Evolutionary conservation across 2,888 invertebrate genomes (phyloP), one percentile per base, ranked within the genome.

Genomic region (Cabera pusaria): DNA sequence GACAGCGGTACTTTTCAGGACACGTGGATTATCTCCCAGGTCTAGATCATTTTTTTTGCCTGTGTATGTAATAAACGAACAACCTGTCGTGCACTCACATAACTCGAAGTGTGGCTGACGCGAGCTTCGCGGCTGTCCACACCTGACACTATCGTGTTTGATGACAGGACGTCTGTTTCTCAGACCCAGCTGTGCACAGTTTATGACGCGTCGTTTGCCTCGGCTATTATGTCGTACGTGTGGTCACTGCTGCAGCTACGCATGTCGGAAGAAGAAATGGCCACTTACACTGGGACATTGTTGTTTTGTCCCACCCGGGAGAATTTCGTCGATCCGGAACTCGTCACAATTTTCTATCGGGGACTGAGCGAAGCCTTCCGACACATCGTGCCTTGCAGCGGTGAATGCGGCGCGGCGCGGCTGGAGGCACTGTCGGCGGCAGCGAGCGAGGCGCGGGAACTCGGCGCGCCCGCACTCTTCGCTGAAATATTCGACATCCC

Each of bases 401-500:
- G 50, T 31, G n/a, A 52, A 12, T 54, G 72, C 44, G 51, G 46
- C 44, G 55, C 46, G 1, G 72, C 40, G 14, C 83, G 85, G 6
- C 58, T 74, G 25, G 66, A 72, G 7, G 62, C 69, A 1, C 64
- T 87, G 33, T 57, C 62, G 5, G 59, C 66, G 2, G 75, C 83
- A 14, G 68, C 90, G 36, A 88, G 90, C 46, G 96, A 97, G 74
- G 90, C 97, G 49, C 91, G 95, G 43, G 91, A 93, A 16, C 90
- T 98, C 33, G 97, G 98, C 16, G 90, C 91, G 23, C 98, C 98
- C 25, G 97, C 98, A 1, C 92, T 98, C 35, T 98, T 97, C 85
- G 95, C 98, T 17, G 98, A 98, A 86, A 97, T 98, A 62, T 98
- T 97, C 86, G 98, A 98, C 92, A 97, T 98, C 83, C 96, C 97